phyloP scores from a whole-genome alignment of 2,113 vertebrate genomes.

The Chamaetylas fuelleborni region DNA sequence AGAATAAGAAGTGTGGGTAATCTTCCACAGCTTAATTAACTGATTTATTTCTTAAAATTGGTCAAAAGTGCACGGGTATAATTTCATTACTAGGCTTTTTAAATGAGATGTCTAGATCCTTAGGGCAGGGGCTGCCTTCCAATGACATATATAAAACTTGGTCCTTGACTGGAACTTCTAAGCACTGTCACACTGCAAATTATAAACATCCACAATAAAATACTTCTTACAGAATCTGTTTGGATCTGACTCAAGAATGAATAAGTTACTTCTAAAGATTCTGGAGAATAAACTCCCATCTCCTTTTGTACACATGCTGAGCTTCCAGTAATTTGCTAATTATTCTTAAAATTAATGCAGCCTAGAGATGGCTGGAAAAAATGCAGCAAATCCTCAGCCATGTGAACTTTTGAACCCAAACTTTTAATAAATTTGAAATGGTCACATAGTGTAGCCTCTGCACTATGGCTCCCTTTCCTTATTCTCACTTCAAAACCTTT shows the following conservation, averaged over 20 bases:
- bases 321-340: background rate
- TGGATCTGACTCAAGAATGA: background rate
- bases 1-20: background rate
- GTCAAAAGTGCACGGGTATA: background rate
- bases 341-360: background rate
- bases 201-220: background rate
- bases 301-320: background rate
- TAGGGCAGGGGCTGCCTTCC: background rate
- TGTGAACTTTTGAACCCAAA: background rate
- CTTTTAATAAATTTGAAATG: background rate
- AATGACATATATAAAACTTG: background rate
- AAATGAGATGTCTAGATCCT: background rate
- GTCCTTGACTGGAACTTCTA: background rate
- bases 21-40: background rate
- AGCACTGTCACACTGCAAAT: background rate
- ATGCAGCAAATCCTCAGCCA: background rate
- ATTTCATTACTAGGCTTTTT: background rate
- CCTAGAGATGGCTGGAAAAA: background rate
- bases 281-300: background rate
- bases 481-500: background rate
- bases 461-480: background rate
- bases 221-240: background rate
- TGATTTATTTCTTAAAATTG: background rate
- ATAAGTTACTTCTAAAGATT: background rate
- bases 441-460: background rate